Evolutionary conservation across 2,797 vertebrate species (phyloP).

Genomic region (Adelosebastes latens): DNA sequence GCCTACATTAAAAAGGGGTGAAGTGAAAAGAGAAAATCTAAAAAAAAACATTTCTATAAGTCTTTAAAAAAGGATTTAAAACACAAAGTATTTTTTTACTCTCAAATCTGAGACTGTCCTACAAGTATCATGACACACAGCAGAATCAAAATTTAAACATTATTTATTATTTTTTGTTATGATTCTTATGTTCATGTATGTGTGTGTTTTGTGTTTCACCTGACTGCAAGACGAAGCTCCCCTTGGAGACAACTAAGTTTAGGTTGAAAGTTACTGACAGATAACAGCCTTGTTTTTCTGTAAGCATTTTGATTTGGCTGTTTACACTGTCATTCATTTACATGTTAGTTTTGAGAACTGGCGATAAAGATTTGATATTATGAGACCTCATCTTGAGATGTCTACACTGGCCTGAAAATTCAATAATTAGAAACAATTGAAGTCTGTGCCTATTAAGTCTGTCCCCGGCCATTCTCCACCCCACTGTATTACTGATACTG

Average conservation of each 20-base stretch:
- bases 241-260: not conserved
- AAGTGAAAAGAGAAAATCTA: not conserved
- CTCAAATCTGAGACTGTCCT: not conserved
- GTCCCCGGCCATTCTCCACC: not conserved
- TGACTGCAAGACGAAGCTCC: not conserved
- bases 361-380: not conserved
- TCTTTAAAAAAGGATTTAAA: not conserved
- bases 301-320: not conserved
- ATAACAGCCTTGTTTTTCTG: not conserved
- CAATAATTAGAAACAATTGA: not conserved
- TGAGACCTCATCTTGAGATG: not conserved
- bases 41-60: not conserved
- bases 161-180: not conserved
- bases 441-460: not conserved
- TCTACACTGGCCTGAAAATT: not conserved
- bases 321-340: not conserved
- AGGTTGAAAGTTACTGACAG: not conserved
- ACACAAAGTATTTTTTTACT: not conserved
- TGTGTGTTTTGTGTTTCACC: not conserved
- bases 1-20: not conserved
- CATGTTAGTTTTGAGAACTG: not conserved
- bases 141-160: not conserved
- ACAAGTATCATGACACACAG: not conserved
- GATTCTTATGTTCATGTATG: not conserved
- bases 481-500: not conserved